Percentiles rank a stretch among this genome's conserved stretches.
These are phyloP conservation scores for Rhopalosiphum padi DNA, from an alignment of 1,140 invertebrate species.

Conservation along the genomic window DNA sequence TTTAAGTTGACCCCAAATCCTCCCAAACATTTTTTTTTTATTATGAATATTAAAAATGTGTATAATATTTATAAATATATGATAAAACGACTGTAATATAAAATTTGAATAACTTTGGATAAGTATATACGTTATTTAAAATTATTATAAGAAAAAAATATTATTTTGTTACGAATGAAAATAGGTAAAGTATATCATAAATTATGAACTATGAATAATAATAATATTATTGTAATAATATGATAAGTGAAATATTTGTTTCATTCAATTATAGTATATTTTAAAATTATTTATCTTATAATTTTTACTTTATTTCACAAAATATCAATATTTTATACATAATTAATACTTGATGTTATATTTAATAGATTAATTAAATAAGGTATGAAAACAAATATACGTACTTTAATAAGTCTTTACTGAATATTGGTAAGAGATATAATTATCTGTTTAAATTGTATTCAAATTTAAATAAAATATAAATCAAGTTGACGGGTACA, in stretches of 20 bases:
- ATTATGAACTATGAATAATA: not conserved
- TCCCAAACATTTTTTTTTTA: too few relatives aligned
- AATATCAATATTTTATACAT: not conserved
- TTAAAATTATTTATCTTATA: not conserved
- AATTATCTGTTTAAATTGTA: not conserved
- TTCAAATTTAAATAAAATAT: not conserved
- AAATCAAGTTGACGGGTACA: not conserved
- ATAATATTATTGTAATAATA: fast-evolving
- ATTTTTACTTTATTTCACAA: not conserved
- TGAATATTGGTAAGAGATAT: not conserved
- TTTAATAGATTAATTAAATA: not conserved
- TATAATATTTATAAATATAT: too few relatives aligned
- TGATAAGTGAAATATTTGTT: not conserved
- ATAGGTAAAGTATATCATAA: not conserved
- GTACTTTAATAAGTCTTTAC: too few relatives aligned
- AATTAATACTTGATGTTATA: not conserved
- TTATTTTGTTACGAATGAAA: not conserved
- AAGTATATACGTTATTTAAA: not conserved
- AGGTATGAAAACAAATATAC: not conserved
- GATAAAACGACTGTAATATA: too few relatives aligned
- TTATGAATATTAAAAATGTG: too few relatives aligned
- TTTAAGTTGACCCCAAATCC: too few relatives aligned
- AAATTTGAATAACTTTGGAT: too few relatives aligned
- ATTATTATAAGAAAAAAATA: not conserved
- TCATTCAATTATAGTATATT: not conserved